phyloP scores from a whole-genome alignment of 2,888 invertebrate species.

The Coelinius sp. region DNA sequence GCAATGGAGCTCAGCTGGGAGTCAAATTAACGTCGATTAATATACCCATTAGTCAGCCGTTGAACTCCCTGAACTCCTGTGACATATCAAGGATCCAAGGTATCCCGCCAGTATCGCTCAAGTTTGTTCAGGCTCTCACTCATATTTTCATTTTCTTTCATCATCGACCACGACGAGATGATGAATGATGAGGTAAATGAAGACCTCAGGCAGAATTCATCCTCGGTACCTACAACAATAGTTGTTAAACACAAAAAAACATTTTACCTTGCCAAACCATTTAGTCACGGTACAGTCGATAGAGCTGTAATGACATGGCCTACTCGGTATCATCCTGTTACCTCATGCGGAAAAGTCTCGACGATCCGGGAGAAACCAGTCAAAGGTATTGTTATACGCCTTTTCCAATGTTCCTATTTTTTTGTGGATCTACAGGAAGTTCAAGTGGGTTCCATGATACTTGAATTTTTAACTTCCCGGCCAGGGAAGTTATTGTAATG shows the following conservation, averaged over 20 bases:
- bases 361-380: not conserved
- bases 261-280: conserved; percentile 1
- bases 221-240: conserved; percentile 8
- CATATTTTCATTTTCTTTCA: not conserved
- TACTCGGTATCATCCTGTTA: conserved; percentile 5
- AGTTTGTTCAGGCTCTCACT: conserved; percentile 5
- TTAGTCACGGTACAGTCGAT: conserved; percentile 10
- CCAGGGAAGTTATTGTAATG: too few species aligned
- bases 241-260: not conserved
- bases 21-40: conserved; percentile 66
- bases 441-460: conserved; percentile 7
- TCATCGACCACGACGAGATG: not conserved
- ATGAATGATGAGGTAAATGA: conserved; percentile 2
- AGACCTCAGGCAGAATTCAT: not conserved
- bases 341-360: conserved; percentile 16
- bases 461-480: not conserved
- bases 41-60: conserved; percentile 65
- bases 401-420: not conserved
- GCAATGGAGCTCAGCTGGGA: conserved; percentile 18
- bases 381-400: not conserved
- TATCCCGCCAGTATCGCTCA: not conserved
- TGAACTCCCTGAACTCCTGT: conserved; percentile 53
- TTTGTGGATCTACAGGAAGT: not conserved
- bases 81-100: not conserved
- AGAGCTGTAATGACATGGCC: conserved; percentile 2